A percentile compares a stretch with the other conserved stretches of the same genome.
Conservation (phyloP, 2,113 vertebrate genomes). For the Marmota flaviventris region DNA sequence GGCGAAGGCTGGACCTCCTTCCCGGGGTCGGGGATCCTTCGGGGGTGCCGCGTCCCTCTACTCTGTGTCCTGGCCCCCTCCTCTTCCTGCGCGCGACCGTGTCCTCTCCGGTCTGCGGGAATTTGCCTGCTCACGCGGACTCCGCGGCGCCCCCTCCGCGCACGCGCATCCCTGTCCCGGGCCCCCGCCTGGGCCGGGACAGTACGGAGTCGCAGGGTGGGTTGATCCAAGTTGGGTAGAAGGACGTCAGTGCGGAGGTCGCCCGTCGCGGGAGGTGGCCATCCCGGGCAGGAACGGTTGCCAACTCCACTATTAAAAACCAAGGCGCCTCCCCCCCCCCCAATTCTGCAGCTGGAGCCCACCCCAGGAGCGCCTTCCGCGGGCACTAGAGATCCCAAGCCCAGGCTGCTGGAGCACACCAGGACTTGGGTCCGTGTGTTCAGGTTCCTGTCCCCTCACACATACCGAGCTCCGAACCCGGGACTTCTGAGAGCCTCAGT, state of each 20-base stretch:
- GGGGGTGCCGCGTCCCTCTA: fast-evolving
- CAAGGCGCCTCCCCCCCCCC: background rate
- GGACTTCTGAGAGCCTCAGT: background rate
- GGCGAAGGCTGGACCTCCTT: background rate
- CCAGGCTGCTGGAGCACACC: fast-evolving
- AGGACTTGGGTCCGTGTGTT: background rate
- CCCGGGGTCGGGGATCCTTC: background rate
- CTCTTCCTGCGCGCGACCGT: fast-evolving
- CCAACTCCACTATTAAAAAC: background rate
- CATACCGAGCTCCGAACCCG: background rate
- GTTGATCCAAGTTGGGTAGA: background rate
- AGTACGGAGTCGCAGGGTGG: background rate
- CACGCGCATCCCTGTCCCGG: background rate
- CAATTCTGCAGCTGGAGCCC: background rate
- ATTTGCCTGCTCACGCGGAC: background rate
- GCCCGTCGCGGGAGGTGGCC: background rate
- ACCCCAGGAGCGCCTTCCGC: background rate
- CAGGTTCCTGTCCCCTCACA: background rate
- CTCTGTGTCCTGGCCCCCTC: background rate
- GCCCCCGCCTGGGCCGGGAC: background rate
- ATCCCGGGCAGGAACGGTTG: background rate
- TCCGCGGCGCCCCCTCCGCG: background rate
- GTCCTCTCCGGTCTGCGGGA: background rate
- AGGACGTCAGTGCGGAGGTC: background rate
- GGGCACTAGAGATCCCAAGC: background rate